phyloP scores from a whole-genome alignment of 2,113 vertebrate species.

The Columba janthina region DNA sequence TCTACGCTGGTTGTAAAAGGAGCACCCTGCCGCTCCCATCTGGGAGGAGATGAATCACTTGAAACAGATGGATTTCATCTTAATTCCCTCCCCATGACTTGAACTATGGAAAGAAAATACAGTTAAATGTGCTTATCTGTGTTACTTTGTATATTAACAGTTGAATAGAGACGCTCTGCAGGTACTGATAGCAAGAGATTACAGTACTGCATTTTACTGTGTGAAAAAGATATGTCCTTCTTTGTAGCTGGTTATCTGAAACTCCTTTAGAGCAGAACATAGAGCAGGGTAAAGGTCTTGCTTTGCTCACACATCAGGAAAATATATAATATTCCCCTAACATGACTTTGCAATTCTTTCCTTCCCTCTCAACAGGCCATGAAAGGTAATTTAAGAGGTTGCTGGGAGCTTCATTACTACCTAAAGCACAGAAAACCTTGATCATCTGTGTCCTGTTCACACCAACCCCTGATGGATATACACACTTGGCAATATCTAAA shows the following conservation, averaged over 20 bases:
- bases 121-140: slow-evolving; percentile 29
- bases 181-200: neutral
- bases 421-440: neutral
- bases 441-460: neutral
- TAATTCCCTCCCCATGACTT: slow-evolving; percentile 23
- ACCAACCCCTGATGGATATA: neutral
- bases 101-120: neutral
- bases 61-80: slow-evolving; percentile 30
- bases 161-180: neutral
- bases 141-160: neutral
- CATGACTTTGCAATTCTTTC: neutral
- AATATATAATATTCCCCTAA: neutral
- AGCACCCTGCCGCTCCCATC: slow-evolving; percentile 45
- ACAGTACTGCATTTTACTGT: neutral
- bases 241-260: neutral
- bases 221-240: neutral
- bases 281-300: neutral
- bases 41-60: slow-evolving; percentile 50
- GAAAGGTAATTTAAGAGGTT: neutral
- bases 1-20: neutral
- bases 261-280: neutral
- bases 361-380: rapidly evolving
- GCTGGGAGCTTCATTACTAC: neutral
- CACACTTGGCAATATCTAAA: neutral
- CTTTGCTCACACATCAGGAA: neutral